phyloP scores from a whole-genome alignment of 2,113 vertebrate genomes.

The Sprattus sprattus region DNA sequence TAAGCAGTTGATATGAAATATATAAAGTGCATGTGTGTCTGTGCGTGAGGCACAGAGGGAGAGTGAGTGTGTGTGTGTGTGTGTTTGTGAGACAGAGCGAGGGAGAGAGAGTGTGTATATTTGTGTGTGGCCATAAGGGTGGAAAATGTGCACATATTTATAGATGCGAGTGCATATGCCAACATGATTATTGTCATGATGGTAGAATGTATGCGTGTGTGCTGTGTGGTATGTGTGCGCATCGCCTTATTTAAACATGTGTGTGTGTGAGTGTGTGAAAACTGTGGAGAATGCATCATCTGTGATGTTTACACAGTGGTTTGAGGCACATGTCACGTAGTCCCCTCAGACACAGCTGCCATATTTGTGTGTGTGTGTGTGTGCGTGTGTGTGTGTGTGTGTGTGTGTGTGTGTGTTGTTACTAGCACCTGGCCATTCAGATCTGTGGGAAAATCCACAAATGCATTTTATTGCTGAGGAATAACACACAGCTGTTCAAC shows the following conservation, averaged over 20 bases:
- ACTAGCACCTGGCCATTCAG: background rate
- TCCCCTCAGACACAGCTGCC: background rate
- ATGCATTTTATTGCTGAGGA: background rate
- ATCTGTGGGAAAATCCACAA: background rate
- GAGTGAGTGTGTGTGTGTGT: background rate
- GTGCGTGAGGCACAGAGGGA: too few relatives aligned
- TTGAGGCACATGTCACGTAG: too few relatives aligned
- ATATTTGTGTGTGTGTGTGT: background rate
- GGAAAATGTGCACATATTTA: background rate
- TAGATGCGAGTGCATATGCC: background rate
- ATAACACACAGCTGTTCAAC: background rate
- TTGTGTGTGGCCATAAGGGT: background rate
- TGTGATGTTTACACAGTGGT: background rate
- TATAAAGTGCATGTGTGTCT: too few relatives aligned
- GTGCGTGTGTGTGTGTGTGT: background rate
- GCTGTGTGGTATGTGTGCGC: background rate
- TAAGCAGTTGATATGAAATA: background rate
- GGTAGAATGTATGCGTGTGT: background rate
- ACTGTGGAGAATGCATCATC: background rate
- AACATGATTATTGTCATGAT: background rate
- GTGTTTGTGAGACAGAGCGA: background rate
- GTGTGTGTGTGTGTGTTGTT: background rate
- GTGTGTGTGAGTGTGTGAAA: background rate
- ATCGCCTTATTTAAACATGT: too few relatives aligned
- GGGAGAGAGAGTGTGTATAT: background rate